Conservation (phyloP, 2,113 vertebrate genomes). For the Rutilus rutilus region DNA sequence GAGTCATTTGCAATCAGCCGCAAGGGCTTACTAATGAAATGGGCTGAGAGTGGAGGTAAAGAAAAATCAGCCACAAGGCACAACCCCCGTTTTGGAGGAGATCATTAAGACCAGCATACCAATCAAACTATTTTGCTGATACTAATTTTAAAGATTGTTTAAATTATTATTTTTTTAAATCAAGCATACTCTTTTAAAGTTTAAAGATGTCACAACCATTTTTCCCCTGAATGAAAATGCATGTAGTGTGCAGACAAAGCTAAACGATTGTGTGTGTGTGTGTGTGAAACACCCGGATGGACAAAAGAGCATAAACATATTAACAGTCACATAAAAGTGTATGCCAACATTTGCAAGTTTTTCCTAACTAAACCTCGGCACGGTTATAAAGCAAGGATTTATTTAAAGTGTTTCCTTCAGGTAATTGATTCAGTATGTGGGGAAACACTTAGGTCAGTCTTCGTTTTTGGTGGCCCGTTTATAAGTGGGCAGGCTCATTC, state of each 20-base stretch:
- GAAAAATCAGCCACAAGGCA: slow-evolving; percentile 26
- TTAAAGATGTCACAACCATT: background rate
- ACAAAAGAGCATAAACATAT: slow-evolving; percentile 17
- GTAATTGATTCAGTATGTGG: slow-evolving; percentile 48
- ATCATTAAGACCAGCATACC: background rate
- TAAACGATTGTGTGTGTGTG: background rate
- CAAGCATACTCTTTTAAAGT: background rate
- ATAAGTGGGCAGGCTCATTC: background rate
- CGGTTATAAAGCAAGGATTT: slow-evolving; percentile 28
- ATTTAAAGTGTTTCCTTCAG: slow-evolving; percentile 48
- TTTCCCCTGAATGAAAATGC: background rate
- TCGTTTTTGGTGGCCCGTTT: background rate
- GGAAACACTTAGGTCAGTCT: slow-evolving; percentile 29
- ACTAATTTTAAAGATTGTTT: background rate
- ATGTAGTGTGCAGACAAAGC: background rate
- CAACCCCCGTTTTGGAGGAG: slow-evolving; percentile 24
- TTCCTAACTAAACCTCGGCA: slow-evolving; percentile 21
- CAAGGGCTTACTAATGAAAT: slow-evolving; percentile 46
- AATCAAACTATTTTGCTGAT: slow-evolving; percentile 2
- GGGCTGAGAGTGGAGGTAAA: slow-evolving; percentile 20
- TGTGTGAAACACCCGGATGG: background rate
- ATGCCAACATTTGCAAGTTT: slow-evolving; percentile 38
- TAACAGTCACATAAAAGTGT: slow-evolving; percentile 20
- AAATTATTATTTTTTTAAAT: no score
- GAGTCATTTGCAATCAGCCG: slow-evolving; percentile 50